A percentile compares a stretch with the other conserved stretches of the same genome.
These are phyloP conservation scores for Drosophila pachea DNA, from an alignment of 1,140 invertebrate species.

Conservation along the genomic window DNA sequence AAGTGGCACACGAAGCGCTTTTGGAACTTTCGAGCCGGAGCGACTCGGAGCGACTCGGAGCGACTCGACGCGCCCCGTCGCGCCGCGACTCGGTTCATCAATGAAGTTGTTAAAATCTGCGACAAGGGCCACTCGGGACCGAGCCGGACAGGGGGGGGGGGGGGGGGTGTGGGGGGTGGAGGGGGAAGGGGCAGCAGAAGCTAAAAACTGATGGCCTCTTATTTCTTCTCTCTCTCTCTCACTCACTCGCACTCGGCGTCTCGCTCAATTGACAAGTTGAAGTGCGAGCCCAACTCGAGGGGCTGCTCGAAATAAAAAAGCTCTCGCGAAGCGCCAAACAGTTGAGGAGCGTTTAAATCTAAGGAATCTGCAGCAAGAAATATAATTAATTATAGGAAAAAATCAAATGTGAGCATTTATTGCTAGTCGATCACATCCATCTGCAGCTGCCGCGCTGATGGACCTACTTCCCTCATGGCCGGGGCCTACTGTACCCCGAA, in stretches of 20 bases:
- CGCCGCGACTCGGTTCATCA: no score
- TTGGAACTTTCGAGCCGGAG: no score
- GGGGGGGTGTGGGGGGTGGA: slow-evolving; percentile 19
- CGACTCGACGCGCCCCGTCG: no score
- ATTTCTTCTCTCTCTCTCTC: background rate
- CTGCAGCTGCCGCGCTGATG: no score
- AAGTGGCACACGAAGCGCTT: slow-evolving; percentile 58
- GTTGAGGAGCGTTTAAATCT: background rate
- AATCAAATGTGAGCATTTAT: no score
- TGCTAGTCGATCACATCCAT: no score
- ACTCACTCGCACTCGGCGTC: no score
- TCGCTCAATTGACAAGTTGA: slow-evolving; percentile 3
- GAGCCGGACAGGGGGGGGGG: slow-evolving; percentile 37
- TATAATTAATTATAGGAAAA: no score
- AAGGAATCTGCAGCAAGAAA: no score
- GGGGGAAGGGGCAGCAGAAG: slow-evolving; percentile 12
- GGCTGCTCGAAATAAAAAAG: slow-evolving; percentile 51
- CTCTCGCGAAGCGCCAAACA: slow-evolving; percentile 46
- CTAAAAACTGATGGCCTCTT: background rate
- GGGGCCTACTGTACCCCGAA: background rate
- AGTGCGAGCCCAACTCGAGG: slow-evolving; percentile 47
- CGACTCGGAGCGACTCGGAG: no score
- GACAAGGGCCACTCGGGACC: slow-evolving; percentile 70
- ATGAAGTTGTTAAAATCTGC: slow-evolving; percentile 72
- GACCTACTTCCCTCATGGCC: no score